These are phyloP conservation scores for Oscheius sp. DNA, from an alignment of 2,888 invertebrate species.

Conservation along the genomic window DNA sequence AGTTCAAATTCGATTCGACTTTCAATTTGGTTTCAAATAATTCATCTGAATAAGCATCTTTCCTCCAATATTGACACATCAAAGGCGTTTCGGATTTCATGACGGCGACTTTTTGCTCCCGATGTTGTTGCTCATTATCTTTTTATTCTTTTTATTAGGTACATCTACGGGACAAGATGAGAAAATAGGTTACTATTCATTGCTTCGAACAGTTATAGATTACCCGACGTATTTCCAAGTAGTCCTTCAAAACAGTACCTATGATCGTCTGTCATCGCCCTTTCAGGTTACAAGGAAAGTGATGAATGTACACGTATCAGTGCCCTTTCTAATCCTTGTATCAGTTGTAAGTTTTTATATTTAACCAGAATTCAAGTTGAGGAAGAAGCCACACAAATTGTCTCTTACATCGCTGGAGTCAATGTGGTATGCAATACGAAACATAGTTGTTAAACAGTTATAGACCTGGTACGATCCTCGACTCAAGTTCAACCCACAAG, in stretches of 20 bases:
- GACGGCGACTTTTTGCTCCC: neutral
- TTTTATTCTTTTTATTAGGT: neutral
- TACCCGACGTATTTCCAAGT: neutral
- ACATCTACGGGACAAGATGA: no score
- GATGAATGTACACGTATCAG: neutral
- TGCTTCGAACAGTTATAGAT: neutral
- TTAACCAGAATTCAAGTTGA: neutral
- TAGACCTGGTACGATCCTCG: conserved; percentile 22
- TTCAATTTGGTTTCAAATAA: no score
- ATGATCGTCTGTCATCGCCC: conserved; percentile 1
- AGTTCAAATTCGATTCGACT: no score
- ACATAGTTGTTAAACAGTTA: no score
- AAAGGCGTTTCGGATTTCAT: neutral
- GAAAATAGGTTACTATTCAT: no score
- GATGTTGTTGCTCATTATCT: neutral
- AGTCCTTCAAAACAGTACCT: neutral
- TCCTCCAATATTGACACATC: no score
- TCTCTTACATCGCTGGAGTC: conserved; percentile 5
- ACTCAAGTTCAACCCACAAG: neutral
- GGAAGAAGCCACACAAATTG: conserved; percentile 12
- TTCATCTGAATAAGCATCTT: no score
- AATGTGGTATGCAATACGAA: neutral
- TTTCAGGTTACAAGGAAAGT: neutral
- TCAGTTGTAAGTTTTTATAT: neutral
- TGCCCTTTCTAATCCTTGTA: conserved; percentile 4